Percentiles rank a stretch among this genome's conserved stretches.
Evolutionary conservation across 2,113 vertebrate genomes (phyloP).

Genomic region (Propithecus coquereli): DNA sequence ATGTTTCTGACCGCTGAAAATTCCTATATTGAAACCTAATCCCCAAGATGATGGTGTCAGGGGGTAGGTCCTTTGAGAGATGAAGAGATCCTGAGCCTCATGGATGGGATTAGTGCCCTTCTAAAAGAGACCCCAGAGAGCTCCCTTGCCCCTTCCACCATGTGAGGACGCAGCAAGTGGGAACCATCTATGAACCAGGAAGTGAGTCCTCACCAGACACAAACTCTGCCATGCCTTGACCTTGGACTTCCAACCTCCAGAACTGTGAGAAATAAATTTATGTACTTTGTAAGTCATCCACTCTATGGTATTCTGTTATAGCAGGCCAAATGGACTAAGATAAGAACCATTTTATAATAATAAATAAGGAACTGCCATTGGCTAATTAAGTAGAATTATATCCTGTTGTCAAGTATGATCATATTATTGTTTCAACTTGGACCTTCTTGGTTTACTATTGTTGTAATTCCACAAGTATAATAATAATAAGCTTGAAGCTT

Average conservation of each 20-base stretch:
- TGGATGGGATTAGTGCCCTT: not conserved
- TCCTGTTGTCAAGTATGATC: not conserved
- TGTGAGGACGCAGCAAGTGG: not conserved
- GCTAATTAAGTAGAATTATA: not conserved
- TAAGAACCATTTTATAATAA: not conserved
- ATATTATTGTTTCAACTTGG: not conserved
- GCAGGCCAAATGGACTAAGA: not conserved
- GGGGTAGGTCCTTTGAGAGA: not conserved
- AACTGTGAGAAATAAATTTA: too few relatives aligned
- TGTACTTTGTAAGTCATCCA: too few relatives aligned
- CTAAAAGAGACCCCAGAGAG: too few relatives aligned
- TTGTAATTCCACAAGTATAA: not conserved
- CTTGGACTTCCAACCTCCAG: too few relatives aligned
- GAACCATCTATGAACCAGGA: not conserved
- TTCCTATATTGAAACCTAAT: not conserved
- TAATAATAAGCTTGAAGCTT: not conserved
- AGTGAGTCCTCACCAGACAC: not conserved
- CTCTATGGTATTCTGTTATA: not conserved
- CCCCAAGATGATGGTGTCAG: not conserved
- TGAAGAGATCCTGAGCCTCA: not conserved
- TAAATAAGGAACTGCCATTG: not conserved
- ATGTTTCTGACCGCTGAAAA: not conserved
- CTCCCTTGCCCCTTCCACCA: too few relatives aligned
- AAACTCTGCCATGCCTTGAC: not conserved
- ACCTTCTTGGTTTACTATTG: not conserved